Base-by-base conservation (phyloP, 2,797 vertebrate genomes). In the Choloepus didactylus region DNA sequence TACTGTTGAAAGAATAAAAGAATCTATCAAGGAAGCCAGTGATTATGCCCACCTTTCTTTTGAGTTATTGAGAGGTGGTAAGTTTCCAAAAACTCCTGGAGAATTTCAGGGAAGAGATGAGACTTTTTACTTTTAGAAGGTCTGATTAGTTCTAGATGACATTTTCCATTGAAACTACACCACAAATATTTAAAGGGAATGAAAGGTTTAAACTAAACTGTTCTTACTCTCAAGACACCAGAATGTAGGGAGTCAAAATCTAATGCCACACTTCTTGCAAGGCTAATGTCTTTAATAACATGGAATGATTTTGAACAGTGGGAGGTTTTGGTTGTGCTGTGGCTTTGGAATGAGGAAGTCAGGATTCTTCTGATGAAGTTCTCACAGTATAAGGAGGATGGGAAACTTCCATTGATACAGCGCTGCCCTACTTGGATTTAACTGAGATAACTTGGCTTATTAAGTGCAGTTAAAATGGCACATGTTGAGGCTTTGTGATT, bases 181-280 rank as follows among this genome's bases (percentile, higher is more conserved):
- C 35, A 66, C 77, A 91, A 81, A 85, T 92, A 94, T 82, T 93
- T 97, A 83, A 93, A 96, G 70, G 56, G 21, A 75, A 93, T 81
- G 46, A 87, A 18, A 67, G 75, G 23, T 70, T 91, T 72, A 91
- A 95, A 35, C 10, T 92, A 85, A 91, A 75, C 11, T 60, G 10
- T 73, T 94, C 81, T 44, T 82, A 69, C 84, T 86, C 18, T 96
- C 60, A 80, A 90, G 59, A 41, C 38, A 70, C 14, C 91, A 77
- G 87, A 82, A 89, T 88, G 46, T 41, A 51, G 66, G 81, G 84
- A 90, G 81, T 96, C 67, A 76, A 89, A 93, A 56, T 70, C 75
- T 80, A 91, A 73, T 46, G 60, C 41, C 29, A 49, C 19, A 38
- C 2, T 56, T 38, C 51, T 54, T 19, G 31, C 38, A 25, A 7